A percentile compares a stretch with the other conserved stretches of the same genome.
phyloP scores from a whole-genome alignment of 1,140 invertebrate genomes.

The Watersipora subatra region DNA sequence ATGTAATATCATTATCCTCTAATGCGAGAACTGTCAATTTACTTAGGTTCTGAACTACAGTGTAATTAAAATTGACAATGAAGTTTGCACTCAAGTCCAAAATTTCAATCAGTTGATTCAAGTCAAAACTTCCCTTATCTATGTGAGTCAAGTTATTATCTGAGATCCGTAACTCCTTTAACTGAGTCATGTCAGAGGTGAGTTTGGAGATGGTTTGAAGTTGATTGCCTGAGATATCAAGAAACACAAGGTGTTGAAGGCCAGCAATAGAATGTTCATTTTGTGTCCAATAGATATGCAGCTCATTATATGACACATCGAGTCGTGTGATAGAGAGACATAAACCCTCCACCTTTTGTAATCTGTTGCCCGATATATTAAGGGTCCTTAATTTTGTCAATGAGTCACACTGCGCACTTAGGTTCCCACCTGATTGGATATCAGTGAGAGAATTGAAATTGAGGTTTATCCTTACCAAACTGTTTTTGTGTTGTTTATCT shows the following conservation, averaged over 20 bases:
- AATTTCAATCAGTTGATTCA: no score
- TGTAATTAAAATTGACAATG: no score
- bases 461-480: neutral
- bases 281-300: neutral
- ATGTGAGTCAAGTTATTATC: no score
- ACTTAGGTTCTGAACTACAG: no score
- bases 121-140: no score
- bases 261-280: neutral
- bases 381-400: neutral
- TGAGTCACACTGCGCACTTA: neutral
- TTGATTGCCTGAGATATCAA: neutral
- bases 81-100: no score
- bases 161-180: neutral
- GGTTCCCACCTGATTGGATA: neutral
- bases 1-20: no score
- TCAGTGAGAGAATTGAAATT: neutral
- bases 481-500: neutral
- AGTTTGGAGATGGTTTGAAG: neutral
- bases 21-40: no score
- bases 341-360: neutral
- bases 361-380: neutral
- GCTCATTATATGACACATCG: neutral
- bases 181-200: neutral
- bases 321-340: neutral
- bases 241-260: neutral